Percentiles rank a stretch among this genome's conserved stretches.
phyloP scores from a whole-genome alignment of 2,797 vertebrate species.

The Emydoidea blandingii region DNA sequence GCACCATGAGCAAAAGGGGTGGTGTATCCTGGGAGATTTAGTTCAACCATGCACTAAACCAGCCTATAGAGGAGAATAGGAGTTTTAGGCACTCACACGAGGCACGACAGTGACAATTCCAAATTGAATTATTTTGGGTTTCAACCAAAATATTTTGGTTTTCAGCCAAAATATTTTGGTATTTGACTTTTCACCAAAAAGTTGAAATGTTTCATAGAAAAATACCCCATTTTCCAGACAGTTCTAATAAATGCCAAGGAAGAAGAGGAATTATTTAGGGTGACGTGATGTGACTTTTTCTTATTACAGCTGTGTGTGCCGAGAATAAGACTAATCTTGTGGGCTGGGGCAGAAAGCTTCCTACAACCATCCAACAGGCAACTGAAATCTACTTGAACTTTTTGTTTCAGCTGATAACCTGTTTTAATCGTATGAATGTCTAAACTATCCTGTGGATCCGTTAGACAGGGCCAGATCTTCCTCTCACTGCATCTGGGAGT shows the following conservation, averaged over 20 bases:
- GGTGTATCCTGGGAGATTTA: not conserved
- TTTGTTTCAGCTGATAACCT: not conserved
- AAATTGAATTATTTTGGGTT: not conserved
- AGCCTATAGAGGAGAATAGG: not conserved
- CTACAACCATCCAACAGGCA: fast-evolving
- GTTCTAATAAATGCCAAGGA: fast-evolving
- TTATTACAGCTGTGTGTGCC: not conserved
- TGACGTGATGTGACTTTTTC: fast-evolving
- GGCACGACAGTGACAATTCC: not conserved
- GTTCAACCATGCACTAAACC: not conserved
- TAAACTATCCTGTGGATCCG: not conserved
- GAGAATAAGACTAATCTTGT: not conserved
- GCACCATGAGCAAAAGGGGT: not conserved
- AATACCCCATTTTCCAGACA: not conserved
- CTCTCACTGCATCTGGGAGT: not conserved
- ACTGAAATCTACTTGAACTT: not conserved
- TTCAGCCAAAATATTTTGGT: not conserved
- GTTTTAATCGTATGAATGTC: not conserved
- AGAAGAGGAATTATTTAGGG: not conserved
- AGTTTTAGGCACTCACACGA: not conserved
- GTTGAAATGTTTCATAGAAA: not conserved
- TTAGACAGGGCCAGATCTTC: not conserved
- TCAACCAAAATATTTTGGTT: not conserved
- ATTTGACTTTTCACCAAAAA: not conserved
- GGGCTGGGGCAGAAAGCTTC: not conserved